Evolutionary conservation across 2,888 invertebrate genomes (phyloP).

Genomic region (Reticulitermes lucifugus): DNA sequence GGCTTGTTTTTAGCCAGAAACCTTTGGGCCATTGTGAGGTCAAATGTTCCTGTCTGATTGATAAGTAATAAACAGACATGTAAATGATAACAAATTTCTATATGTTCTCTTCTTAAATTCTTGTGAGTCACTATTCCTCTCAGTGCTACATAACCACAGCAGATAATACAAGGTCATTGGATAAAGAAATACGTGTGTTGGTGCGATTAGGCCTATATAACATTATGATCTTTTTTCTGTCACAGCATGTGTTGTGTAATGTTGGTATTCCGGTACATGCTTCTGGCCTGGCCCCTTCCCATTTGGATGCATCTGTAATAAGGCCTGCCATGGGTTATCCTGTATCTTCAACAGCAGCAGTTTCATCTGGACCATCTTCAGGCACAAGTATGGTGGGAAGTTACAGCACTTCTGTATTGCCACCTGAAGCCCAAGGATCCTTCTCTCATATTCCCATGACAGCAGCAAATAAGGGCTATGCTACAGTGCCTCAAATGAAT

Average conservation of each 20-base stretch:
- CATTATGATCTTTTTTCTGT: not conserved
- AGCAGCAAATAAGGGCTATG: not conserved
- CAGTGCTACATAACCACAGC: no score
- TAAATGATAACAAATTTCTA: no score
- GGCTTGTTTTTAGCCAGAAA: no score
- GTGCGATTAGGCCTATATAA: no score
- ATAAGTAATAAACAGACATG: no score
- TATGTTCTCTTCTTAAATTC: no score
- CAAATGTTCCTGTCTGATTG: no score
- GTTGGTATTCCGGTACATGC: not conserved
- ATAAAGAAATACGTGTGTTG: no score
- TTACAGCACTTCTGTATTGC: not conserved
- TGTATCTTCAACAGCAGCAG: constrained; percentile 4
- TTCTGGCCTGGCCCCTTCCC: not conserved
- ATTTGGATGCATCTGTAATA: not conserved
- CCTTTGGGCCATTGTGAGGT: no score
- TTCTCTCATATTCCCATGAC: not conserved
- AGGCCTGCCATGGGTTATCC: constrained; percentile 1
- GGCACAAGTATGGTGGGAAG: not conserved
- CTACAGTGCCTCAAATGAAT: not conserved
- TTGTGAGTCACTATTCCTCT: no score
- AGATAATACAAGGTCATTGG: no score
- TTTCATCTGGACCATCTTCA: not conserved
- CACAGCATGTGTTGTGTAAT: not conserved
- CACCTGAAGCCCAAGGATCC: not conserved